These are phyloP conservation scores for Podiceps cristatus DNA, from an alignment of 2,113 vertebrate genomes.

Conservation along the genomic window DNA sequence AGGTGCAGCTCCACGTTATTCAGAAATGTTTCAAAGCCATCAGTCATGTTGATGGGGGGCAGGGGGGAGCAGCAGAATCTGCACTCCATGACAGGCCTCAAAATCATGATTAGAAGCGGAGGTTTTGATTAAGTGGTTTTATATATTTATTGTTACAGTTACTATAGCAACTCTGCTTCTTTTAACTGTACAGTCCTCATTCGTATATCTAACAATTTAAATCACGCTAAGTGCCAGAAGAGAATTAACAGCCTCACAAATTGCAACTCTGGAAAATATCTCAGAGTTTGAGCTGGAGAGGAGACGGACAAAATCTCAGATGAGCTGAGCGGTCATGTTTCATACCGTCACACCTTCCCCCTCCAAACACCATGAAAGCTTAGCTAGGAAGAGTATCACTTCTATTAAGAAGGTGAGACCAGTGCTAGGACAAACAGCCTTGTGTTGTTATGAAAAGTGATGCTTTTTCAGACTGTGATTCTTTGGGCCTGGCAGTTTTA, in stretches of 20 bases:
- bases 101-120: neutral
- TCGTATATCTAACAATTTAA: neutral
- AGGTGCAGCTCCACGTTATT: neutral
- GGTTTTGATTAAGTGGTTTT: neutral
- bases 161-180: neutral
- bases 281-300: neutral
- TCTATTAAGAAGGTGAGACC: rapidly evolving
- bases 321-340: rapidly evolving
- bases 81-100: neutral
- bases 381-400: rapidly evolving
- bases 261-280: neutral
- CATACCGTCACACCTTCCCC: rapidly evolving
- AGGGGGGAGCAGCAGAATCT: neutral
- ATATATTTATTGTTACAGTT: neutral
- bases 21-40: neutral
- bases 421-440: rapidly evolving
- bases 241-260: neutral
- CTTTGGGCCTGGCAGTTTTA: neutral
- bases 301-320: rapidly evolving
- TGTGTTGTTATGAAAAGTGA: rapidly evolving
- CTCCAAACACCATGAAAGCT: rapidly evolving
- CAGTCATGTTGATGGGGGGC: rapidly evolving
- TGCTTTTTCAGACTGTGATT: rapidly evolving
- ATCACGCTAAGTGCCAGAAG: rapidly evolving
- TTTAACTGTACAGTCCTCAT: neutral